phyloP scores from a whole-genome alignment of 2,797 vertebrate genomes.

The Acrossocheilus fasciatus region DNA sequence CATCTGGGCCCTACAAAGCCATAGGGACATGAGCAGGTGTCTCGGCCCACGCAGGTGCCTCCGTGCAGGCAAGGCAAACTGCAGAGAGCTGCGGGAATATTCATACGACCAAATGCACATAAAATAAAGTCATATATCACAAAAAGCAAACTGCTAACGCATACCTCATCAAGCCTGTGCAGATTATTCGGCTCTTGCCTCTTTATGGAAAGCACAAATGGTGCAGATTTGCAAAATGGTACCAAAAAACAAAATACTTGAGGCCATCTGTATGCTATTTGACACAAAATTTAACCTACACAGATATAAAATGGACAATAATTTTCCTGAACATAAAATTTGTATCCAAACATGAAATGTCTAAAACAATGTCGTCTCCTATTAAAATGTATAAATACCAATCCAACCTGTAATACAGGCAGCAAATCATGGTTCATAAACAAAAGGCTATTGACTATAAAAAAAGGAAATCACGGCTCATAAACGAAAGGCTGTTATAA shows the following conservation, averaged over 20 bases:
- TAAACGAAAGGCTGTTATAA: not conserved
- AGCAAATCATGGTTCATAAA: not conserved
- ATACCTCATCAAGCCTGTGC: not conserved
- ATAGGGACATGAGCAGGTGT: slow-evolving; percentile 84
- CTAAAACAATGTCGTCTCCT: not conserved
- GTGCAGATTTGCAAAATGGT: not conserved
- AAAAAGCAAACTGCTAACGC: not conserved
- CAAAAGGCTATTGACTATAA: not conserved
- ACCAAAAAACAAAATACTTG: slow-evolving; percentile 5
- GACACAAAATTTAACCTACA: slow-evolving; percentile 1
- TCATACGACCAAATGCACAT: slow-evolving; percentile 35
- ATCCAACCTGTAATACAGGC: no score
- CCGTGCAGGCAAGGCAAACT: slow-evolving; percentile 76
- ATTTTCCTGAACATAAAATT: not conserved
- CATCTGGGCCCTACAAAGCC: slow-evolving; percentile 83
- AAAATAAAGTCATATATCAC: slow-evolving; percentile 30
- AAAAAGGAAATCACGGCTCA: not conserved
- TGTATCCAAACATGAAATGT: not conserved
- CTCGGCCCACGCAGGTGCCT: slow-evolving; percentile 79
- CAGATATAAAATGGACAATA: not conserved
- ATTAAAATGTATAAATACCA: not conserved
- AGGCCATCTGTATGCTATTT: not conserved
- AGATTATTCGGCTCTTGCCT: slow-evolving; percentile 3
- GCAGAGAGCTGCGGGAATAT: slow-evolving; percentile 71
- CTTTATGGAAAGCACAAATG: not conserved